phyloP scores from a whole-genome alignment of 2,113 vertebrate genomes.

The Neodon shergylaensis region DNA sequence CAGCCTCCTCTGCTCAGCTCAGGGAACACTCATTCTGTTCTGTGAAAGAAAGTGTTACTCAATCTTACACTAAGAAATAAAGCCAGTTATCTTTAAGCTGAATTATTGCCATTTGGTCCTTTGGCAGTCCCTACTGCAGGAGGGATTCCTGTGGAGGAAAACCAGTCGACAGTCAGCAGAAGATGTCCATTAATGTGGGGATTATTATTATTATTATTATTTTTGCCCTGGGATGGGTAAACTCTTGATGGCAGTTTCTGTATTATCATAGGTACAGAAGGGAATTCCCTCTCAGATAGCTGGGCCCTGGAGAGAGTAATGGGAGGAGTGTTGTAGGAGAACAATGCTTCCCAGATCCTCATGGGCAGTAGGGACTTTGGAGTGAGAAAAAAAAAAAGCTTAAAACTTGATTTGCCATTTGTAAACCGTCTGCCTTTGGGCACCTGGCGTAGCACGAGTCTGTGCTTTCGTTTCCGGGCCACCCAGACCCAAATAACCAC shows the following conservation, averaged over 20 bases:
- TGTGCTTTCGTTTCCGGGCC: too few relatives aligned
- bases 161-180: background rate
- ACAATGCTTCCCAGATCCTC: background rate
- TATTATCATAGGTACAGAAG: background rate
- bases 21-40: background rate
- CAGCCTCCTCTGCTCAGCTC: background rate
- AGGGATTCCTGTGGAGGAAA: background rate
- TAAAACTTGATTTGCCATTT: background rate
- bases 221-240: background rate
- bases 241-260: background rate
- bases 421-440: background rate
- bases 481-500: too few relatives aligned
- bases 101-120: background rate
- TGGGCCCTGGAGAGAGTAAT: too few relatives aligned
- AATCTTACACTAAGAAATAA: conserved; percentile 3
- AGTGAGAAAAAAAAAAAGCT: background rate
- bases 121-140: background rate
- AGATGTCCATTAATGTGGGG: background rate
- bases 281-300: background rate
- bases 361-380: background rate
- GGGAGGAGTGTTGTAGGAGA: background rate
- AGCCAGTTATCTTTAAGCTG: background rate
- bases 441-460: too few relatives aligned
- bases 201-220: background rate
- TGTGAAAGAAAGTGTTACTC: background rate